Base-by-base conservation (phyloP, 2,888 invertebrate species). In the Agonopterix arenella region DNA sequence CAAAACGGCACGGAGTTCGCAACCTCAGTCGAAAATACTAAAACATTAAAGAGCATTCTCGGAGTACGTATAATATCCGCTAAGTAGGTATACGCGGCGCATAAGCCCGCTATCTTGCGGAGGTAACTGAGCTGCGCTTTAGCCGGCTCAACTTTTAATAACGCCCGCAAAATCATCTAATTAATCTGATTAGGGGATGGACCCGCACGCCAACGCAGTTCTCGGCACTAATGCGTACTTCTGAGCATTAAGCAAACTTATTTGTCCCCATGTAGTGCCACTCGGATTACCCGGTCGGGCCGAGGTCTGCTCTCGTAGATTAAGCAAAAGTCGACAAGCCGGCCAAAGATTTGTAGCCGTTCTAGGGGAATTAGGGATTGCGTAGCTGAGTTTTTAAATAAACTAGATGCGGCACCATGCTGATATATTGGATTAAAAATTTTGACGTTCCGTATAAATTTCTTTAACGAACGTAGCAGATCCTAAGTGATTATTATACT, bases 21-120 rank as follows among this genome's bases (percentile, higher is more conserved):
- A 86, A 85, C 84, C 84, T 84, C 84, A 84, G 85, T 85, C 84
- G 80, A 84, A 86, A 86, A 85, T 86, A 82, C 84, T 84, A 80
- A 88, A 88, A 85, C 85, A 85, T 86, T 86, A 84, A 88, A 88
- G 83, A 83, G 80, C 79, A 78, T 81, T 84, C 78, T 66, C 66
- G 67, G 79, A 73, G 73, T 75, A 83, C 77, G 81, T 84, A 86
- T 82, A 81, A 86, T 84, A 85, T 84, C 76, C 76, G 73, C 76
- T 83, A 83, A 85, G 83, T 82, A 71, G 71, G 73, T 79, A 73
- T 74, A 76, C 71, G 76, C 70, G 73, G 70, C 63, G 72, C 78
- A 76, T 84, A 84, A 86, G 84, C 84, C 68, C 62, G 76, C 79
- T 84, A 84, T 86, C 84, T 88, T 84, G 74, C 75, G 70, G 64